Percentiles rank a stretch among this genome's conserved stretches.
These are phyloP conservation scores for Trematomus bernacchii DNA, from an alignment of 2,797 vertebrate genomes.

Conservation along the genomic window DNA sequence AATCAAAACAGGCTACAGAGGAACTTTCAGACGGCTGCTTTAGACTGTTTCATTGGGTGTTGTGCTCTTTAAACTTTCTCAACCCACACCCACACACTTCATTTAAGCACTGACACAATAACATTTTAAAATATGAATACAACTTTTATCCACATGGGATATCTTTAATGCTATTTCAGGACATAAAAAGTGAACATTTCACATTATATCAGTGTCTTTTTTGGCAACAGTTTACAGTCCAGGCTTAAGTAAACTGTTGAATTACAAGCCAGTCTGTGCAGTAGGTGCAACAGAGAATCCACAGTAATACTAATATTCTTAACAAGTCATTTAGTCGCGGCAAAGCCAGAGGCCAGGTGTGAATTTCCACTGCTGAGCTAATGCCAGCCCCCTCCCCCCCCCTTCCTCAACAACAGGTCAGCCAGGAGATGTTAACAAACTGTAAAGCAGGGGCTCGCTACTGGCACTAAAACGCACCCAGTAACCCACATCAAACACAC, in stretches of 20 bases:
- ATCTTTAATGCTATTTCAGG: background rate
- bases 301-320: conserved; percentile 56
- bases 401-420: conserved; percentile 52
- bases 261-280: conserved; percentile 24
- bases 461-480: conserved; percentile 68
- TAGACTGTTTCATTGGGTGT: conserved; percentile 36
- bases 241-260: conserved; percentile 33
- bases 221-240: conserved; percentile 15
- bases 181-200: conserved; percentile 8
- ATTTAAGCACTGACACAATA: conserved; percentile 30
- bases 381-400: conserved; percentile 50
- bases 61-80: conserved; percentile 36
- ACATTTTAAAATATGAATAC: conserved; percentile 20
- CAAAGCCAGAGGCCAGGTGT: conserved; percentile 70
- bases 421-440: conserved; percentile 66
- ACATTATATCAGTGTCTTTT: conserved; percentile 2
- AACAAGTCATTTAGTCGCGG: conserved; percentile 52
- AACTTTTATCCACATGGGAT: conserved; percentile 14
- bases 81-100: conserved; percentile 51
- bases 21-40: conserved; percentile 8
- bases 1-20: conserved; percentile 32
- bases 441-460: conserved; percentile 59
- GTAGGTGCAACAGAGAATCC: conserved; percentile 56
- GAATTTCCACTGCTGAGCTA: conserved; percentile 72
- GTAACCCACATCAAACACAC: conserved; percentile 60